phyloP scores from a whole-genome alignment of 1,140 invertebrate species.

The Cyphomyrmex costatus region DNA sequence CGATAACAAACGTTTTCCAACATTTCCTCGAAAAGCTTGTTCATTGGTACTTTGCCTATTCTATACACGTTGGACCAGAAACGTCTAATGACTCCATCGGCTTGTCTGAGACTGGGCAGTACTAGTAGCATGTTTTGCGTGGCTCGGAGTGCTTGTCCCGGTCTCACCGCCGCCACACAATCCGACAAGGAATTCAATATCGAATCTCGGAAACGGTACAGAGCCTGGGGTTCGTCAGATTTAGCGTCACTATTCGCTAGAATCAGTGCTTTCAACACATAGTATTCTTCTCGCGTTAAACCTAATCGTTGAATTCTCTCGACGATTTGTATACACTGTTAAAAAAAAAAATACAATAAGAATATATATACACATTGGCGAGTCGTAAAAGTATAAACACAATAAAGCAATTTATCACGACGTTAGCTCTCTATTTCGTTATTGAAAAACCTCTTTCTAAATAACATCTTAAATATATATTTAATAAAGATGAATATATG shows the following conservation, averaged over 20 bases:
- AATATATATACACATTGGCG: neutral
- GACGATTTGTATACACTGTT: constrained; percentile 93
- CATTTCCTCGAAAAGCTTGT: constrained; percentile 99
- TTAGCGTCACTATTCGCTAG: constrained; percentile 96
- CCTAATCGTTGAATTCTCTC: constrained; percentile 94
- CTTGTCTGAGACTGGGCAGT: constrained; percentile 95
- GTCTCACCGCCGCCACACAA: constrained; percentile 92
- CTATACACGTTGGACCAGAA: constrained; percentile 97
- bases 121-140: constrained; percentile 96
- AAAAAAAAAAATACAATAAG: constrained; percentile 43
- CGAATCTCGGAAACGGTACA: constrained; percentile 95
- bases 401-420: neutral
- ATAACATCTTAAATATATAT: neutral
- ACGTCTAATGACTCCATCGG: constrained; percentile 94
- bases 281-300: constrained; percentile 96
- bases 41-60: constrained; percentile 96
- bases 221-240: constrained; percentile 93
- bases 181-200: constrained; percentile 95
- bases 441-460: neutral
- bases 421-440: neutral
- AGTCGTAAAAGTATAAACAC: neutral
- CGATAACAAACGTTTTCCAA: constrained; percentile 90
- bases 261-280: constrained; percentile 96
- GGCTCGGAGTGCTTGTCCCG: constrained; percentile 90
- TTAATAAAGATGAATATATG: neutral